Conservation (phyloP, 2,797 vertebrate species). For the Leptatherina wallacei region DNA sequence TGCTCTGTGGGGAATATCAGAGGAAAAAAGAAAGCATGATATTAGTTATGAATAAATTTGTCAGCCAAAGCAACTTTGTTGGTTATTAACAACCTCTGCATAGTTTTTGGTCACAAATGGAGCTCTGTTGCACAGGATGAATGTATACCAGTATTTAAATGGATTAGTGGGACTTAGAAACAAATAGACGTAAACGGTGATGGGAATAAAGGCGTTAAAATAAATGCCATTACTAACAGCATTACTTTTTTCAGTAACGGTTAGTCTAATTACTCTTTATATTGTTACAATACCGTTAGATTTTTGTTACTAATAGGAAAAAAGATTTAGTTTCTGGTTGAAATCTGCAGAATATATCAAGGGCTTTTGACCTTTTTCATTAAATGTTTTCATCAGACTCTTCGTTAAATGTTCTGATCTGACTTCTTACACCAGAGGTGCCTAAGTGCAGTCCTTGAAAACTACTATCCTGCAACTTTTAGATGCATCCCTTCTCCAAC, state of each 20-base stretch:
- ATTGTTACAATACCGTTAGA: too few relatives aligned
- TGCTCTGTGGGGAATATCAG: constrained; percentile 3
- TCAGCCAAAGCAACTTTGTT: constrained; percentile 1
- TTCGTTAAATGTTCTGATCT: background rate
- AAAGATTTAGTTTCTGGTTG: background rate
- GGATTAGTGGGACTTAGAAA: background rate
- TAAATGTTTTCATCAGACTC: background rate
- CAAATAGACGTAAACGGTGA: background rate
- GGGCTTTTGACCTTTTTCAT: background rate
- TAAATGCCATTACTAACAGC: too few relatives aligned
- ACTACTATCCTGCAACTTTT: too few relatives aligned
- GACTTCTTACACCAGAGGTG: background rate
- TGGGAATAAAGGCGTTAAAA: too few relatives aligned
- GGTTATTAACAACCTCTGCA: background rate
- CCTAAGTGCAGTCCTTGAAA: too few relatives aligned
- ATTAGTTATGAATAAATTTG: constrained; percentile 2
- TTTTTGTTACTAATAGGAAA: too few relatives aligned
- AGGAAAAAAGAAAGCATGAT: background rate
- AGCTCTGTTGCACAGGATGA: background rate
- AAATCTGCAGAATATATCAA: background rate
- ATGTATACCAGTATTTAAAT: background rate
- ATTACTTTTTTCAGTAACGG: too few relatives aligned
- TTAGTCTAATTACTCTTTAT: too few relatives aligned
- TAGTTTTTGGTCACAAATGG: constrained; percentile 8
- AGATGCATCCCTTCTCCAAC: too few relatives aligned